These are phyloP conservation scores for Etheostoma spectabile DNA, from an alignment of 2,113 vertebrate species.

Conservation along the genomic window DNA sequence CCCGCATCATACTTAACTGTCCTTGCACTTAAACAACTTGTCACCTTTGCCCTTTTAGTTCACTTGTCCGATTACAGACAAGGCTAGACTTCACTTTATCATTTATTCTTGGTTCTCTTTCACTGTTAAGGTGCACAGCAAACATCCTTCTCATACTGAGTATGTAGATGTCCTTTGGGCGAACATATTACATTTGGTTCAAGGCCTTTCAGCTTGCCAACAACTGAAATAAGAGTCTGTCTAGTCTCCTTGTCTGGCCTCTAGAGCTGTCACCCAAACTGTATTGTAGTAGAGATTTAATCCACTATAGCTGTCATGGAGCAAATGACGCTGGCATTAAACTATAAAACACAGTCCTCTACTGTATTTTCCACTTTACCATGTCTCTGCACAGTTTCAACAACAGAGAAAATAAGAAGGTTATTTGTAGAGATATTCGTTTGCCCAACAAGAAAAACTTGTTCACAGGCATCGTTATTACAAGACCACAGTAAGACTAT, in stretches of 20 bases:
- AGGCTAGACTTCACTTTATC: constrained; percentile 51
- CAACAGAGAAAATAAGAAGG: not conserved
- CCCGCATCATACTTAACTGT: constrained; percentile 59
- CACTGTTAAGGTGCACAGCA: constrained; percentile 38
- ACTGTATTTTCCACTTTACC: constrained; percentile 48
- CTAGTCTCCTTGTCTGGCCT: constrained; percentile 65
- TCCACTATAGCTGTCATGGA: constrained; percentile 59
- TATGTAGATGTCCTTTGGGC: constrained; percentile 52
- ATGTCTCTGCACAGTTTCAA: constrained; percentile 34
- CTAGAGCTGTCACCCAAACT: constrained; percentile 54
- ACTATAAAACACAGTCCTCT: constrained; percentile 45
- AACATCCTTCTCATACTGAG: constrained; percentile 51
- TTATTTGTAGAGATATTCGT: constrained; percentile 22
- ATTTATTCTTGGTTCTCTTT: constrained; percentile 56
- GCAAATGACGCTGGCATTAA: constrained; percentile 47
- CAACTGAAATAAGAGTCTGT: constrained; percentile 51
- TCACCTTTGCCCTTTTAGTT: constrained; percentile 66
- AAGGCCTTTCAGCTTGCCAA: constrained; percentile 43
- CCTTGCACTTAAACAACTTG: constrained; percentile 70
- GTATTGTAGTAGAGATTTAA: constrained; percentile 60
- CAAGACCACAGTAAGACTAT: not conserved
- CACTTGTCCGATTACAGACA: constrained; percentile 52
- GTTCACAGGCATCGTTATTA: not conserved
- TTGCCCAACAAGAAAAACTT: constrained; percentile 8
- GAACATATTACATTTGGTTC: constrained; percentile 64